These are phyloP conservation scores for Manis javanica DNA, from an alignment of 2,797 vertebrate genomes.

Conservation along the genomic window DNA sequence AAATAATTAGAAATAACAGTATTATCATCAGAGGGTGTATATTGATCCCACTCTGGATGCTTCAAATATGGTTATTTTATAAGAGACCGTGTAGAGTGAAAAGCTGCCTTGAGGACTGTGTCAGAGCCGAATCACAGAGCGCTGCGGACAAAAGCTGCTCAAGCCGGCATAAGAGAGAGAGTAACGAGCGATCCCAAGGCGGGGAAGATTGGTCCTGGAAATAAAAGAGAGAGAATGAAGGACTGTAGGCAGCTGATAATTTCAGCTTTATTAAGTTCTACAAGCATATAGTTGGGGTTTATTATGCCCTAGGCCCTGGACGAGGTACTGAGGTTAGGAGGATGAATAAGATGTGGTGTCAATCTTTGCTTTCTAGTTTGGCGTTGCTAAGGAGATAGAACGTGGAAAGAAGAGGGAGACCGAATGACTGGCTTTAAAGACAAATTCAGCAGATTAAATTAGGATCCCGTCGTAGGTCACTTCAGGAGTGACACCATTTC, in stretches of 20 bases:
- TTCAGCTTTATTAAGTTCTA: not conserved
- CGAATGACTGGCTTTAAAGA: not conserved
- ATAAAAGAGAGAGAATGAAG: not conserved
- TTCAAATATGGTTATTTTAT: slow-evolving; percentile 11
- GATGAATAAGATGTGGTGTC: not conserved
- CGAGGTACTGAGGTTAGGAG: not conserved
- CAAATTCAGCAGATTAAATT: not conserved
- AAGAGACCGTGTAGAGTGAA: not conserved
- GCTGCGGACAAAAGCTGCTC: not conserved
- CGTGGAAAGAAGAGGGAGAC: not conserved
- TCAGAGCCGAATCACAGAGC: not conserved
- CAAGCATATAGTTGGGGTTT: not conserved
- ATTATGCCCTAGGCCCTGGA: not conserved
- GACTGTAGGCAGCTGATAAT: not conserved
- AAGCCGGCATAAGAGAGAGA: not conserved
- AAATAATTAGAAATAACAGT: slow-evolving; percentile 25
- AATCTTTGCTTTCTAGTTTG: not conserved
- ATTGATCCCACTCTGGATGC: not conserved
- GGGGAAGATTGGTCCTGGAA: not conserved
- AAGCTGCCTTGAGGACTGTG: not conserved
- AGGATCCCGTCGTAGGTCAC: not conserved
- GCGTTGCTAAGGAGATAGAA: not conserved
- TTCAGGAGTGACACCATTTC: not conserved
- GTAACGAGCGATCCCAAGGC: not conserved
- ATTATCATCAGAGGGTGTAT: not conserved